Base-by-base conservation (phyloP, 1,140 invertebrate genomes). In the Brachionus paranguensis region DNA sequence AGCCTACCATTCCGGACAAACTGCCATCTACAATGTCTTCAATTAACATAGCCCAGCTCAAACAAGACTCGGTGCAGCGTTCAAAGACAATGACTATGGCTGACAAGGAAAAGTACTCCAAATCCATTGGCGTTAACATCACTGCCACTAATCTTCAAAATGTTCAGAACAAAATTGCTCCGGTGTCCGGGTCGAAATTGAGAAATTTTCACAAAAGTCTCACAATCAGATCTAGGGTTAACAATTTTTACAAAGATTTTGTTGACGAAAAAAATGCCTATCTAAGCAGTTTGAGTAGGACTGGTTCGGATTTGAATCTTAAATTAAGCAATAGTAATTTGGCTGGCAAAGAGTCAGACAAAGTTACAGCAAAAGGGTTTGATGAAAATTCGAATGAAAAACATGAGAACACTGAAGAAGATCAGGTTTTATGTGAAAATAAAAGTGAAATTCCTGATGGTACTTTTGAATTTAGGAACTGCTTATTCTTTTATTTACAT, bases 211-310 rank as follows among this genome's bases (percentile, higher is more conserved):
- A 72, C 37, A 72, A 72, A 43, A 76, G 45, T 50, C 72, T 76
- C 1, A 27, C 43, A 14, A 76, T 50, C 43, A 29, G 72, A 76
- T 76, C 72, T 27, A 47, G 72, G 27, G 20, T 76, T 14, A 76
- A 76, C n/a, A 76, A 76, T 76, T 76, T 76, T 76, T 76, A 76
- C 50, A 76, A 76, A 33, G 72, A 76, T 50, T 76, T 76, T 76
- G 45, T 27, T 50, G 72, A 76, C 33, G 72, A 76, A n/a, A 76
- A 50, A 50, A 76, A 76, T 50, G 45, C 43, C 14, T 76, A 76
- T 50, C 27, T 50, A 8, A 76, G 72, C 47, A 50, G 27, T 76
- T 76, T 76, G 33, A 27, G n/a, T 3, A 27, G 20, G 24, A 76
- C 72, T 27, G 29, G 29, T 33, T 76, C 72, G 27, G 68, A 72